Base-by-base conservation (phyloP, 37 sponge, comb jelly and placozoan species). In the Diacarnus erythraeanus region DNA sequence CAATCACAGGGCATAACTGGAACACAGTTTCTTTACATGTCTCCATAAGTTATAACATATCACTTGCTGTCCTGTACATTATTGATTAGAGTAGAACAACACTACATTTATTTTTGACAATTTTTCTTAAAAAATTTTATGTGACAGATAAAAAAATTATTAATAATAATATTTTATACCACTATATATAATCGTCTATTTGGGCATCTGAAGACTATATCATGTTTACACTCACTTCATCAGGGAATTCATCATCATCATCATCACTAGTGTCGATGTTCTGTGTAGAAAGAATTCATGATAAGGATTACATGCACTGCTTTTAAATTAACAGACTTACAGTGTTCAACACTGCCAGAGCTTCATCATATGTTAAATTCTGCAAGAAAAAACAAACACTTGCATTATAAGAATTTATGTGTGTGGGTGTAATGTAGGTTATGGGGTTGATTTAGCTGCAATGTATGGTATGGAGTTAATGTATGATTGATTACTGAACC, bases 1-100 rank as follows among this genome's bases (percentile, higher is more conserved):
- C 77, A 63, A 6, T 64, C 77, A 5, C 77, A 61, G 65, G 77
- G 65, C 25, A 64, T 63, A 10, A 41, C 64, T 15, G 42, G 26
- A 10, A 12, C 23, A 54, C 74, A 74, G 57, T 56, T 54, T 20
- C 31, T 74, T 8, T 74, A 54, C 57, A 74, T 74, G 74, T 33
- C 74, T 15, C 74, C 74, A 2, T 40, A 51, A 9, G 27, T n/a
- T 63, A 26, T 20, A 54, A 10, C 56, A 54, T 10, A 17, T 54
- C 56, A 54, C 56, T 20, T 54, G n/a, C n/a, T n/a, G n/a, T n/a
- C n/a, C n/a, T n/a, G n/a, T n/a, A n/a, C n/a, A n/a, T n/a, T n/a
- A n/a, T n/a, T n/a, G n/a, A n/a, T n/a, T n/a, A n/a, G n/a, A n/a
- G n/a, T n/a, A n/a, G n/a, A n/a, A n/a, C n/a, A n/a, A n/a, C n/a